Evolutionary conservation across 2,113 vertebrate genomes (phyloP).

Genomic region (Scopus umbretta): DNA sequence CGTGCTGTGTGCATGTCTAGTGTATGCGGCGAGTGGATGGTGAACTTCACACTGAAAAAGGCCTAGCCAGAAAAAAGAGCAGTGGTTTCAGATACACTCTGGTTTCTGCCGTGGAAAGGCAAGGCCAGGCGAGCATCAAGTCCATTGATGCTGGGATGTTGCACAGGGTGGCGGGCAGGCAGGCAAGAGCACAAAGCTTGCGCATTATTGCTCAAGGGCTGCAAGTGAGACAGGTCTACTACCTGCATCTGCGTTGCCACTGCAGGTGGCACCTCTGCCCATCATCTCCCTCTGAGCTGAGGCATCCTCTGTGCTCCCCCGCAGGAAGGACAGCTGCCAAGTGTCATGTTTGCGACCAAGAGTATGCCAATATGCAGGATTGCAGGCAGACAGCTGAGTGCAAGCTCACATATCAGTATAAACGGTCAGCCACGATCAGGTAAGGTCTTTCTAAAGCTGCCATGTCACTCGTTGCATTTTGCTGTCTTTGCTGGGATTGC

Average conservation of each 20-base stretch:
- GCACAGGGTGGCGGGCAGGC: not conserved
- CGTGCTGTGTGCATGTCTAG: not conserved
- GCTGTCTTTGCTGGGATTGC: not conserved
- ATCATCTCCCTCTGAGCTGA: not conserved
- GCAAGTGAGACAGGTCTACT: accelerated
- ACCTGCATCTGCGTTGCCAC: accelerated
- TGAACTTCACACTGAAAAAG: accelerated
- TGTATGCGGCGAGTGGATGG: too few species aligned
- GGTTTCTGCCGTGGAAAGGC: not conserved
- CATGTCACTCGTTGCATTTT: accelerated
- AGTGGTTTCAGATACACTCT: accelerated
- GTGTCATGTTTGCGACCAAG: not conserved
- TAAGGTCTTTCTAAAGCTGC: not conserved
- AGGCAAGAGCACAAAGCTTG: not conserved
- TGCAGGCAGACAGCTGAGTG: accelerated
- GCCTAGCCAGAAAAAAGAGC: not conserved
- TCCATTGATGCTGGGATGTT: too few species aligned
- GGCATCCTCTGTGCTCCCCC: not conserved
- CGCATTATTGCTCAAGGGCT: not conserved
- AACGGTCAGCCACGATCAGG: not conserved
- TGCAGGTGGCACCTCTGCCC: not conserved
- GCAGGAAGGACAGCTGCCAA: not conserved
- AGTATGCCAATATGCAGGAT: accelerated
- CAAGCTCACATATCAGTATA: not conserved
- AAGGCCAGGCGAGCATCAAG: accelerated